Conservation (phyloP, 2,888 invertebrate genomes). For the Eretmocerus hayati region DNA sequence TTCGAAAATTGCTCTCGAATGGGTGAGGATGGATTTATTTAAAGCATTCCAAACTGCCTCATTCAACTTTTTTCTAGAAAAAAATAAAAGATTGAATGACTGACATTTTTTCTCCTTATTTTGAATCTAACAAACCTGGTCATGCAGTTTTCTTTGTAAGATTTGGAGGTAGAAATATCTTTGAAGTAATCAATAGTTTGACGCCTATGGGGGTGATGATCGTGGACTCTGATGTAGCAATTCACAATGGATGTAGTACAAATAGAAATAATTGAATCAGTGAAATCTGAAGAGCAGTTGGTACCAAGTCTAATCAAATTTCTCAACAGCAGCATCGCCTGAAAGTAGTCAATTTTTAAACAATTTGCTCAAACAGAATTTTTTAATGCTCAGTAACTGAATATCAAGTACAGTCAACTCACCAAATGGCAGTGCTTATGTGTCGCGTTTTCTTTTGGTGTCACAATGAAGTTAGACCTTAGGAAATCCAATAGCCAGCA, state of each 20-base stretch:
- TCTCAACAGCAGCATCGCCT: constrained; percentile 38
- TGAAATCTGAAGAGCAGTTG: constrained; percentile 26
- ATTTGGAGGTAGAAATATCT: constrained; percentile 29
- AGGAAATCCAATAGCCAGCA: constrained; percentile 34
- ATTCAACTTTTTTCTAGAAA: constrained; percentile 33
- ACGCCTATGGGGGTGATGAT: constrained; percentile 38
- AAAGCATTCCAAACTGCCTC: constrained; percentile 25
- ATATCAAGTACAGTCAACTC: constrained; percentile 13
- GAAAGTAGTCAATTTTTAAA: constrained; percentile 11
- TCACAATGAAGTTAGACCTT: constrained; percentile 32
- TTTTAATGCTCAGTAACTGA: not conserved
- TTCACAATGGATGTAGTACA: constrained; percentile 32
- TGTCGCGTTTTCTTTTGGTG: constrained; percentile 32
- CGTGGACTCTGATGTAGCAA: constrained; percentile 39
- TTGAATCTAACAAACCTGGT: constrained; percentile 34
- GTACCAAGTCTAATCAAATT: constrained; percentile 31
- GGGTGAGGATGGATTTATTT: constrained; percentile 28
- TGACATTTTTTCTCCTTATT: constrained; percentile 2
- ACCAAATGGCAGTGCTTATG: constrained; percentile 40
- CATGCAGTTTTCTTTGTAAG: constrained; percentile 30
- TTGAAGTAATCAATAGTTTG: constrained; percentile 35
- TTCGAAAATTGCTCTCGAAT: constrained; percentile 32
- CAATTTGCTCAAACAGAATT: constrained; percentile 3
- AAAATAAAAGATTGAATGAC: not conserved
- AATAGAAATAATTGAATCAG: constrained; percentile 32